Evolutionary conservation across 2,797 vertebrate species (phyloP).

Genomic region (Diceros bicornis): DNA sequence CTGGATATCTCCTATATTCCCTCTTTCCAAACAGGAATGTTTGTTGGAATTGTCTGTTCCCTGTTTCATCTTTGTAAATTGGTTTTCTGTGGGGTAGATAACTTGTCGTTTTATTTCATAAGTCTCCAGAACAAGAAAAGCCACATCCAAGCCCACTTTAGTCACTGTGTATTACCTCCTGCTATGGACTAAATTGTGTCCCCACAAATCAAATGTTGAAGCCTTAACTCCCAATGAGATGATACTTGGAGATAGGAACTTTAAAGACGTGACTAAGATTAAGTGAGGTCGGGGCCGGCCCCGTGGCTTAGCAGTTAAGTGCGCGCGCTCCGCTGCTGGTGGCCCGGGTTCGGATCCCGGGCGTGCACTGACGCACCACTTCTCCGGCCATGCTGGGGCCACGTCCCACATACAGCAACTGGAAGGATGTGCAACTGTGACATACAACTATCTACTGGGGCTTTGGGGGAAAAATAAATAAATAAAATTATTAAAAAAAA

Average conservation of each 20-base stretch:
- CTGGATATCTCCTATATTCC: neutral
- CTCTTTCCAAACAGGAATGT: neutral
- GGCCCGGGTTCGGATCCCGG: too few species aligned
- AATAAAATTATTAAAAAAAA: too few species aligned
- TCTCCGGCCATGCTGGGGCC: too few species aligned
- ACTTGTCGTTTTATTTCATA: neutral
- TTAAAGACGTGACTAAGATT: neutral
- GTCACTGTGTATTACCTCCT: neutral
- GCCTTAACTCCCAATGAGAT: neutral
- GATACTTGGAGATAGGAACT: neutral
- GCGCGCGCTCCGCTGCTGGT: too few species aligned
- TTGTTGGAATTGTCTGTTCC: neutral
- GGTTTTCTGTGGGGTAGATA: neutral
- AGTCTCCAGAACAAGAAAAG: neutral
- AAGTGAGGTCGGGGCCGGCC: too few species aligned
- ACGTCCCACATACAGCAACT: too few species aligned
- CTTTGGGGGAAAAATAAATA: too few species aligned
- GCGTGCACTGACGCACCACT: too few species aligned
- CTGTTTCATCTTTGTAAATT: neutral
- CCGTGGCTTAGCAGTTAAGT: too few species aligned
- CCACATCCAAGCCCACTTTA: neutral
- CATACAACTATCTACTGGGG: too few species aligned
- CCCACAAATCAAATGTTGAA: neutral
- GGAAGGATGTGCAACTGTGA: too few species aligned
- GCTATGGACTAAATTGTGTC: neutral